Evolutionary conservation across 1,140 invertebrate species (phyloP).

Genomic region (Teleogryllus occipitalis): DNA sequence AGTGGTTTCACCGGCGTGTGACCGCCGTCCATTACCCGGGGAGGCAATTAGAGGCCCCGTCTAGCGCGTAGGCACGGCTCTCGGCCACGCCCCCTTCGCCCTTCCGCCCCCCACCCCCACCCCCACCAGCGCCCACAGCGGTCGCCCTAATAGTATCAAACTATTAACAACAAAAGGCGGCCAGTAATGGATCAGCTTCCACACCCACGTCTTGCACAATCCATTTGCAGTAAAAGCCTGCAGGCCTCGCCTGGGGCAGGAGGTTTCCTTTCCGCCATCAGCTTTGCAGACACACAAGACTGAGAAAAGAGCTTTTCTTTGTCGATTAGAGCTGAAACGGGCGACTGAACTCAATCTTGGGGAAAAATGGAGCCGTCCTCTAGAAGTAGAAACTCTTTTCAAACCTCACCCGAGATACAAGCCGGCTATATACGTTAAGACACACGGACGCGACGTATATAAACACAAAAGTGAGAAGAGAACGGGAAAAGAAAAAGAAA

Average conservation of each 20-base stretch:
- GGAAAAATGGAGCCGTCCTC: conserved; percentile 16
- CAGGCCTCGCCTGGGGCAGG: not conserved
- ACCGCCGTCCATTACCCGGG: no score
- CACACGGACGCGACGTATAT: not conserved
- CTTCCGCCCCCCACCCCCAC: not conserved
- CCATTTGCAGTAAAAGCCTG: conserved; percentile 12
- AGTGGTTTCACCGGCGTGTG: no score
- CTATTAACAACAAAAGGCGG: conserved; percentile 20
- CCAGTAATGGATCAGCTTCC: conserved; percentile 22
- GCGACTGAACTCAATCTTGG: conserved; percentile 16
- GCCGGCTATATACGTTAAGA: not conserved
- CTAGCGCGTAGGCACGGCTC: no score
- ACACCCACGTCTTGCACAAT: conserved; percentile 11
- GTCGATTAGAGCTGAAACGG: conserved; percentile 18
- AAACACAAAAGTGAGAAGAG: not conserved
- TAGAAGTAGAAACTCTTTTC: not conserved
- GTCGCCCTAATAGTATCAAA: conserved; percentile 20
- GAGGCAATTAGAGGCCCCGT: no score
- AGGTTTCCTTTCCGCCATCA: not conserved
- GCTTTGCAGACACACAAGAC: not conserved
- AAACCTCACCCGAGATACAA: not conserved
- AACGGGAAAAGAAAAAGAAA: not conserved
- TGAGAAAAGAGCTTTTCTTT: conserved; percentile 22
- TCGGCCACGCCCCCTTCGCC: no score
- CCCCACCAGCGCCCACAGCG: not conserved